Evolutionary conservation across 2,113 vertebrate genomes (phyloP), one percentile per base, ranked within the genome.

Genomic region (Thalassoma bifasciatum): DNA sequence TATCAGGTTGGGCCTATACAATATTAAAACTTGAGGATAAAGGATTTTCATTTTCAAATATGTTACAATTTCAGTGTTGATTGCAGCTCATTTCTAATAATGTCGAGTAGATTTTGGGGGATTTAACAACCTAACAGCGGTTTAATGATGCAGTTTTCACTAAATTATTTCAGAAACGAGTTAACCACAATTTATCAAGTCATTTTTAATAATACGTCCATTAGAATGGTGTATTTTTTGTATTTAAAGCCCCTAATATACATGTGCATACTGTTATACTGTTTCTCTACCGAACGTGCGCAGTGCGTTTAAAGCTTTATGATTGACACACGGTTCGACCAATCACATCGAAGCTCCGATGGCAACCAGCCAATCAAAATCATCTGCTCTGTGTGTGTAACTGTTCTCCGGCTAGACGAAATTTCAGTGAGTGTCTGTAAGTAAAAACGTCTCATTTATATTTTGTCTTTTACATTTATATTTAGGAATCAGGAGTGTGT

Each of bases 241-340:
- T 7, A 17, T 17, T 19, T 46, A 6, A 44, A 46, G 17, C 6
- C 1, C 44, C 6, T 6, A 46, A 5, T 19, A 49, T n/a, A 8
- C 44, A 46, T 3, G 14, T n/a, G 5, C 5, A 53, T 10, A 14
- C 2, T 1, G n/a, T 42, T 14, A 36, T 11, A 22, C 78, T 86
- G 21, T 17, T 1, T 79, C 86, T 90, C 87, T 17, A 82, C 84
- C 83, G 23, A 86, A 84, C 87, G 0, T 84, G 81, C 60, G 24
- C 58, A 66, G 4, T 12, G 0, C 0, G 0, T 53, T 83, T 86
- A 61, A 75, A 86, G 1, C 1, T 19, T 22, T 1, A 0, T 19
- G 0, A 80, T n/a, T 86, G 90, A 46, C 79, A 47, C 11, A 1
- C 8, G 0, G 3, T 3, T 36, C 7, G 50, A 50, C 89, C 89